phyloP scores from a whole-genome alignment of 2,888 invertebrate species.

The Colletes collaris region DNA sequence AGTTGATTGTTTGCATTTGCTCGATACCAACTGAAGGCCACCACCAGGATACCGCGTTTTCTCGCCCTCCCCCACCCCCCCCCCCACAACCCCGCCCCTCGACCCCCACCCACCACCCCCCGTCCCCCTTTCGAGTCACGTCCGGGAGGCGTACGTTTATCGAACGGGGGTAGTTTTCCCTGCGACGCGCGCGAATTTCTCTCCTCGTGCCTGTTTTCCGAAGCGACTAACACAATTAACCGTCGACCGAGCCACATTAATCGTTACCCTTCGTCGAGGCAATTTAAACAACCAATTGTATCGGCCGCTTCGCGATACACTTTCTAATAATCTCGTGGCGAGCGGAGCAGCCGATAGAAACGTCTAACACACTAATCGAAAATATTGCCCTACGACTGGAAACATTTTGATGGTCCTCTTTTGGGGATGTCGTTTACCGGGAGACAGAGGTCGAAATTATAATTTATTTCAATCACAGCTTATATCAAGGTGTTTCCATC shows the following conservation, averaged over 20 bases:
- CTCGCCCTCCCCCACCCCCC: background rate
- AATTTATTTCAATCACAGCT: conserved; percentile 10
- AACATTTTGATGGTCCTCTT: conserved; percentile 53
- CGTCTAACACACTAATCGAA: conserved; percentile 1
- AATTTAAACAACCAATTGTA: background rate
- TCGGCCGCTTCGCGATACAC: conserved; percentile 12
- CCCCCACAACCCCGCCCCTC: too few species aligned
- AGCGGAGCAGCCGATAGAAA: conserved; percentile 3
- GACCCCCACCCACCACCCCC: too few species aligned
- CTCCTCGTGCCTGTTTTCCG: conserved; percentile 7
- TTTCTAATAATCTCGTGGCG: too few species aligned
- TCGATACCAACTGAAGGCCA: conserved; percentile 80
- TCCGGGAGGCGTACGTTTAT: conserved; percentile 8
- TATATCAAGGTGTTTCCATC: conserved; percentile 55
- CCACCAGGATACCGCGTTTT: conserved; percentile 73
- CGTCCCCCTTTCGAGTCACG: background rate
- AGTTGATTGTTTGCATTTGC: conserved; percentile 73
- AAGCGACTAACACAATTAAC: conserved; percentile 59
- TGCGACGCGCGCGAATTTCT: conserved; percentile 20
- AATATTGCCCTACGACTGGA: conserved; percentile 32
- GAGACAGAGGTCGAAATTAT: conserved; percentile 41
- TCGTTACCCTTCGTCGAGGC: background rate
- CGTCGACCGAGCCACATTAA: conserved; percentile 68
- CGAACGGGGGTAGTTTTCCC: conserved; percentile 47
- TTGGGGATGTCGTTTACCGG: background rate